Base-by-base conservation (phyloP, 2,113 vertebrate genomes). In the Grus americana region DNA sequence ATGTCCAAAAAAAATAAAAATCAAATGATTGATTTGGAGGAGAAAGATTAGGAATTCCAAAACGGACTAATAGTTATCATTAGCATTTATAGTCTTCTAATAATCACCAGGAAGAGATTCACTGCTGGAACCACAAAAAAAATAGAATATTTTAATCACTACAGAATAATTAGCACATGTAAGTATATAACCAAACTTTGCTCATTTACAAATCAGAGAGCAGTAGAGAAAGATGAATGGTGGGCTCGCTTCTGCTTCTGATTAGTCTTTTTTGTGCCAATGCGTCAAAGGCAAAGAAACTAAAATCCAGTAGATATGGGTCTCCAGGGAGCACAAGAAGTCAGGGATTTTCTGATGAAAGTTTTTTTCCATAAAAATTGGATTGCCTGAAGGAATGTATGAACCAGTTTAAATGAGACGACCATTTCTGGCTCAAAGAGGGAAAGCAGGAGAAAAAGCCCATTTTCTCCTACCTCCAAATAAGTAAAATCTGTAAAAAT, bases 381-480 rank as follows among this genome's bases (percentile, higher is more conserved):
- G 63, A 90, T 88, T 80, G 93, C 95, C 96, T 92, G 75, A 83
- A 95, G 95, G 93, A 94, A 94, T 15, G 9, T 59, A 58, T 93
- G 95, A 96, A 95, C 93, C 88, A 96, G 88, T 97, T 97, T 90
- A 92, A 75, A 96, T 88, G 90, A 95, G 92, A 94, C 36, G 74
- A 94, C 63, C 85, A 84, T 78, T 88, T 95, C 66, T 83, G 59
- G 30, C 67, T 97, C 68, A 82, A 86, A 91, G 24, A 85, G 9
- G 5, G 13, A 42, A 66, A 63, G 27, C 42, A 8, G 29, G 40
- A 34, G 1, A 32, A 42, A 76, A 71, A 79, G 2, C 6, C 52
- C 65, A 16, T 79, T 90, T 86, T 46, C 27, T 81, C 27, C 62
- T 59, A 55, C 58, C 8, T 93, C 55, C 74, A 93, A 90, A 86